These are phyloP conservation scores for Cantharis rufa DNA, from an alignment of 2,888 invertebrate genomes.

Conservation along the genomic window DNA sequence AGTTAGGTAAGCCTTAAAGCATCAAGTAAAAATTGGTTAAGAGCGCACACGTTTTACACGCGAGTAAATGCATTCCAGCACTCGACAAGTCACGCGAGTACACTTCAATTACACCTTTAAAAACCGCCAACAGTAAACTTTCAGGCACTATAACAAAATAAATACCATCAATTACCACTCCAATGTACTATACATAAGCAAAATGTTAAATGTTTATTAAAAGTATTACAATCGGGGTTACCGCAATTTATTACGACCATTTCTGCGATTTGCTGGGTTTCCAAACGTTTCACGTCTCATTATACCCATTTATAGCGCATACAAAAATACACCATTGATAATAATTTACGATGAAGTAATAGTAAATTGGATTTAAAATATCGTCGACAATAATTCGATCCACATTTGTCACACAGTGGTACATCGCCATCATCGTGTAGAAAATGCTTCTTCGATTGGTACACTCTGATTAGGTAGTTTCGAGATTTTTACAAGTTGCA, in stretches of 20 bases:
- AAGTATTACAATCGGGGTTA: neutral
- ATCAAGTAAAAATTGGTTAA: constrained; percentile 15
- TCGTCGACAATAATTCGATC: neutral
- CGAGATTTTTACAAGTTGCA: neutral
- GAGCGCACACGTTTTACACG: constrained; percentile 37
- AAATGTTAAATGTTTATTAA: constrained; percentile 5
- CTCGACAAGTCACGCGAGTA: constrained; percentile 32
- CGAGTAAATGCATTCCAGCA: constrained; percentile 35
- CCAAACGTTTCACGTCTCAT: constrained; percentile 1
- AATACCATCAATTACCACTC: constrained; percentile 21
- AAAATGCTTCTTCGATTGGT: neutral
- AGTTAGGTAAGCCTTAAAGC: constrained; percentile 6
- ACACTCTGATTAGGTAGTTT: neutral
- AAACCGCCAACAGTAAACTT: constrained; percentile 27
- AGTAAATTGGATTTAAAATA: neutral
- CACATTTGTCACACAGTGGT: neutral
- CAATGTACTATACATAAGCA: neutral
- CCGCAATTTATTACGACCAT: neutral
- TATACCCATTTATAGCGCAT: neutral
- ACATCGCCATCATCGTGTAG: neutral
- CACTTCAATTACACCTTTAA: constrained; percentile 28
- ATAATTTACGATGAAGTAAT: neutral
- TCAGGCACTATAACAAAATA: constrained; percentile 24
- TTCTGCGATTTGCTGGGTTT: neutral
- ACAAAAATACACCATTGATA: neutral